phyloP scores from a whole-genome alignment of 2,888 invertebrate species.

The Isoperla grammatica region DNA sequence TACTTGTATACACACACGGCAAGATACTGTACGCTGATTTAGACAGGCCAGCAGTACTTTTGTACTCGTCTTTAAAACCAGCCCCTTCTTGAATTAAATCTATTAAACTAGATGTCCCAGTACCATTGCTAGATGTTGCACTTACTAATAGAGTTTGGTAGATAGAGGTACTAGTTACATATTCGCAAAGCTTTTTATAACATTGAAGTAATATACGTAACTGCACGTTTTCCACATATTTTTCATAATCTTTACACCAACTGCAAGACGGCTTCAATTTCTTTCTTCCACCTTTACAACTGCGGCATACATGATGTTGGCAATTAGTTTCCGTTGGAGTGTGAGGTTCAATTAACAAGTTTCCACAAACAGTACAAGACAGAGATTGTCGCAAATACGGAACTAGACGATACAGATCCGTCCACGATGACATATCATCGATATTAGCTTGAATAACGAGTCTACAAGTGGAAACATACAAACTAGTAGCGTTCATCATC shows the following conservation, averaged over 20 bases:
- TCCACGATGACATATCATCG: slow-evolving; percentile 62
- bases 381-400: slow-evolving; percentile 81
- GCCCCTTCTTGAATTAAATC: slow-evolving; percentile 77
- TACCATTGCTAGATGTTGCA: slow-evolving; percentile 39
- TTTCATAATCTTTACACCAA: slow-evolving; percentile 78
- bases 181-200: slow-evolving; percentile 83
- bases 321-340: slow-evolving; percentile 73
- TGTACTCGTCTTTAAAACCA: slow-evolving; percentile 68
- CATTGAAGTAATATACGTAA: slow-evolving; percentile 77
- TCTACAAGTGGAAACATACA: slow-evolving; percentile 76
- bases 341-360: slow-evolving; percentile 74
- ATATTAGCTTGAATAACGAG: slow-evolving; percentile 70
- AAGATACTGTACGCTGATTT: slow-evolving; percentile 69
- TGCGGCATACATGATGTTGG: slow-evolving; percentile 83
- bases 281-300: slow-evolving; percentile 78
- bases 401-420: slow-evolving; percentile 74
- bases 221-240: slow-evolving; percentile 76
- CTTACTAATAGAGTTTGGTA: slow-evolving; percentile 52
- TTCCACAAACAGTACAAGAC: slow-evolving; percentile 84
- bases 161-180: slow-evolving; percentile 66
- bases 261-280: slow-evolving; percentile 77
- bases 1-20: slow-evolving; percentile 65
- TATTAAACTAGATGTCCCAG: slow-evolving; percentile 56
- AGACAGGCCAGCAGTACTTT: slow-evolving; percentile 64
- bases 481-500: slow-evolving; percentile 70